Conservation (phyloP, 2,113 vertebrate genomes). For the human region DNA sequence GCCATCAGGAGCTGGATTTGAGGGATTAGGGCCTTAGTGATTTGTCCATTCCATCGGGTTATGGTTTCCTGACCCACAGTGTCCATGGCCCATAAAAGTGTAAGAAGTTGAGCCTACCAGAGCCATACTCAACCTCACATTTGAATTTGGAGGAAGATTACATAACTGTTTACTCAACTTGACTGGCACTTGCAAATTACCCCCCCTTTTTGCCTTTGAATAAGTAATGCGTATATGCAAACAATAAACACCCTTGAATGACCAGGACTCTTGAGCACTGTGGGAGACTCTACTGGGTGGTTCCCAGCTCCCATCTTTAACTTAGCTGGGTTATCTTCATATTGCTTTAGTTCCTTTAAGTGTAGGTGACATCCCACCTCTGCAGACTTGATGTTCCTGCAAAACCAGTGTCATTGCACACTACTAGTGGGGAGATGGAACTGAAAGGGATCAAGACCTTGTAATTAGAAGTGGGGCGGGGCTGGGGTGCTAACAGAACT, state of each 20-base stretch:
- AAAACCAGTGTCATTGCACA: not conserved
- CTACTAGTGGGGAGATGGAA: not conserved
- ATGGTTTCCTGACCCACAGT: not conserved
- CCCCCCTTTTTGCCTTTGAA: not conserved
- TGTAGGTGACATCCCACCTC: not conserved
- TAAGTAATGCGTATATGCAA: slow-evolving; percentile 26
- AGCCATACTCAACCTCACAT: not conserved
- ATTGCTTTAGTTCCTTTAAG: not conserved
- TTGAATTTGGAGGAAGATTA: not conserved
- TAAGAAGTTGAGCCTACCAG: not conserved
- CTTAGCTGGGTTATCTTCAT: not conserved
- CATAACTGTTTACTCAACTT: not conserved
- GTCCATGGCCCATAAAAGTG: not conserved
- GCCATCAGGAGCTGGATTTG: fast-evolving
- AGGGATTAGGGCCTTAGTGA: not conserved
- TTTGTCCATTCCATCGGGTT: not conserved
- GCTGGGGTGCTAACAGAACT: not conserved
- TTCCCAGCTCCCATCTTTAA: not conserved
- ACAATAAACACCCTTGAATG: not conserved
- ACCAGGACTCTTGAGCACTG: not conserved
- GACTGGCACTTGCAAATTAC: slow-evolving; percentile 20
- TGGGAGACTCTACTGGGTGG: not conserved
- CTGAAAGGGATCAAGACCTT: not conserved
- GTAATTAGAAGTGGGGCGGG: not conserved
- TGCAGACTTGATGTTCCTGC: not conserved